Base-by-base conservation (phyloP, 2,888 invertebrate genomes). In the Trachelus troglodyta region DNA sequence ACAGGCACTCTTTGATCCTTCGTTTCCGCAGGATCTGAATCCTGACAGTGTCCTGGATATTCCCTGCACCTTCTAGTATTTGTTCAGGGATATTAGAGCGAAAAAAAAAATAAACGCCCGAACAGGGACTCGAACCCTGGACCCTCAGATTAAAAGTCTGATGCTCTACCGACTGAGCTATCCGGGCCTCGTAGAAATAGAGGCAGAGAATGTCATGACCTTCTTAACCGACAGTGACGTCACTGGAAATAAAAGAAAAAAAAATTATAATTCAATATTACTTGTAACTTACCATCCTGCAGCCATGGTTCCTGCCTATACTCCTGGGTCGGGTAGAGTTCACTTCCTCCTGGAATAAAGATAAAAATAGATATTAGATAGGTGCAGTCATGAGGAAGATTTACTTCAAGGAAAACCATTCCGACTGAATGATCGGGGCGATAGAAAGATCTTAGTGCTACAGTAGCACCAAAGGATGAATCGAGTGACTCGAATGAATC, bases 261-360 rank as follows among this genome's bases (percentile, higher is more conserved):
- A 23, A 79, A 1, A 33, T 73, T 34, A 34, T 31, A 6, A 31
- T 31, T n/a, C 15, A 69, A 11, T 23, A n/a, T 69, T 4, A 69
- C 34, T 33, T 56, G 23, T 12, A 73, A 86, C 87, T 88, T 79
- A 90, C 90, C 88, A 77, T 90, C 90, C 79, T 88, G 90, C 75
- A 90, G 85, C 90, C 90, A 90, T n/a, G 88, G 77, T 81, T 90
- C 90, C 77, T 90, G 90, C 71, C 89, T 84, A 75, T 87, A 90
- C 77, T 88, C 88, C 79, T 85, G 87, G n/a, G 85, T 75, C 34
- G 89, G 81, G 79, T 88, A 90, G 73, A 90, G 80, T 80, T 85
- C 87, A 76, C 82, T 85, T 74, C 85, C 90, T 90, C 83, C 56
- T 56, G 56, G 23, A 56, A 40, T 23, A 56, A 56, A 56, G 56